Percentiles rank a stretch among this genome's conserved stretches.
These are phyloP conservation scores for Dasypogon diadema DNA, from an alignment of 2,888 invertebrate species.

Conservation along the genomic window DNA sequence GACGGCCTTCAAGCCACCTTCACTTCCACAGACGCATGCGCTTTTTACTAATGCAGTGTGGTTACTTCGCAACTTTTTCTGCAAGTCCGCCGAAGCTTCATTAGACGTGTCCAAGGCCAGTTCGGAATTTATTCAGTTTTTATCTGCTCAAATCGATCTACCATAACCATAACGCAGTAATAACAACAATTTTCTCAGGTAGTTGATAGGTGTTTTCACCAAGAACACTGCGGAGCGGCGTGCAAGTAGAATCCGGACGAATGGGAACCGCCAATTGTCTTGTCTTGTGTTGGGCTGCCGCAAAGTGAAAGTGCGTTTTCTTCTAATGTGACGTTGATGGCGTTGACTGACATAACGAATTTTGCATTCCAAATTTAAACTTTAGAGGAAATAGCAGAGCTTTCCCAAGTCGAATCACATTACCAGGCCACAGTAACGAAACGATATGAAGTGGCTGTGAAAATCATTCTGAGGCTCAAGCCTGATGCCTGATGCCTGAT, in stretches of 20 bases:
- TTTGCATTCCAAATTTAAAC: not conserved
- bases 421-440: not conserved
- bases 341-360: not conserved
- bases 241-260: not conserved
- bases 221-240: not conserved
- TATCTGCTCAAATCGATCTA: not conserved
- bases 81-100: constrained; percentile 23
- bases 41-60: not conserved
- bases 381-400: not conserved
- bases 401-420: not conserved
- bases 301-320: constrained; percentile 37
- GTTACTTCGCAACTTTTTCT: constrained; percentile 14
- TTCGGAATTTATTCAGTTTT: constrained; percentile 22
- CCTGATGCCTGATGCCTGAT: too few relatives aligned
- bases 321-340: not conserved
- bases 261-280: not conserved
- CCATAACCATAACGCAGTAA: not conserved
- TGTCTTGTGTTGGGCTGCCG: not conserved
- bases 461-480: constrained; percentile 27
- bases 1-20: constrained; percentile 37
- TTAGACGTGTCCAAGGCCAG: constrained; percentile 35
- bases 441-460: not conserved
- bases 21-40: constrained; percentile 19
- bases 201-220: not conserved
- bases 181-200: not conserved